Conservation (phyloP, 2,888 invertebrate genomes). For the Emmelina monodactyla region DNA sequence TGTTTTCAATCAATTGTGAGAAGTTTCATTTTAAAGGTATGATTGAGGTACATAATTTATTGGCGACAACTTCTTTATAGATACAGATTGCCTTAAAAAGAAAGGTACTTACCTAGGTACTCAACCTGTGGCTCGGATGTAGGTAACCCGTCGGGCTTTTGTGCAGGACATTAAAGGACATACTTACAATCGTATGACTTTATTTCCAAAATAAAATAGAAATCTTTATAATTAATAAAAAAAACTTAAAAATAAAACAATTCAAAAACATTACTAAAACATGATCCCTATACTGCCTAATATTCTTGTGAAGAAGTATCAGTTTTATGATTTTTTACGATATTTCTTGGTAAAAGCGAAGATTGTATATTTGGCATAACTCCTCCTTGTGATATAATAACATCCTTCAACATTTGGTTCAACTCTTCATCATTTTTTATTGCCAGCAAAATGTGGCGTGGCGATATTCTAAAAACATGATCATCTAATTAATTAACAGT, state of each 20-base stretch:
- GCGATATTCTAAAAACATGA: conserved; percentile 68
- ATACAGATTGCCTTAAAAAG: too few relatives aligned
- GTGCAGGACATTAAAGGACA: too few relatives aligned
- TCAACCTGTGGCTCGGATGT: too few relatives aligned
- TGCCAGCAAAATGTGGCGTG: conserved; percentile 80
- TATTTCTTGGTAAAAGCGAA: conserved; percentile 76
- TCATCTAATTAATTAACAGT: too few relatives aligned
- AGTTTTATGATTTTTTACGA: conserved; percentile 13
- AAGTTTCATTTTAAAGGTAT: neutral
- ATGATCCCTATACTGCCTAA: conserved; percentile 15
- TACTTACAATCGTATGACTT: too few relatives aligned
- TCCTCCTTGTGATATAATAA: conserved; percentile 86
- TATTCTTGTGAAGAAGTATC: conserved; percentile 26
- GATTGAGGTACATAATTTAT: too few relatives aligned
- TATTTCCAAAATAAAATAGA: too few relatives aligned
- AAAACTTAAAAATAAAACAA: conserved; percentile 4
- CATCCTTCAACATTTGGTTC: conserved; percentile 77
- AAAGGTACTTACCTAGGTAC: too few relatives aligned
- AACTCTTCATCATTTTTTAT: conserved; percentile 85
- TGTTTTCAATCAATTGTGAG: neutral
- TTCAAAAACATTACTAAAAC: too few relatives aligned
- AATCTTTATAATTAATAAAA: neutral
- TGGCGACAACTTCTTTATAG: too few relatives aligned
- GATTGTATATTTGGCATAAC: conserved; percentile 83
- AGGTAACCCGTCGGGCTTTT: too few relatives aligned